A percentile compares a stretch with the other conserved stretches of the same genome.
phyloP scores from a whole-genome alignment of 2,888 invertebrate genomes.

The Mythimna ferrago region DNA sequence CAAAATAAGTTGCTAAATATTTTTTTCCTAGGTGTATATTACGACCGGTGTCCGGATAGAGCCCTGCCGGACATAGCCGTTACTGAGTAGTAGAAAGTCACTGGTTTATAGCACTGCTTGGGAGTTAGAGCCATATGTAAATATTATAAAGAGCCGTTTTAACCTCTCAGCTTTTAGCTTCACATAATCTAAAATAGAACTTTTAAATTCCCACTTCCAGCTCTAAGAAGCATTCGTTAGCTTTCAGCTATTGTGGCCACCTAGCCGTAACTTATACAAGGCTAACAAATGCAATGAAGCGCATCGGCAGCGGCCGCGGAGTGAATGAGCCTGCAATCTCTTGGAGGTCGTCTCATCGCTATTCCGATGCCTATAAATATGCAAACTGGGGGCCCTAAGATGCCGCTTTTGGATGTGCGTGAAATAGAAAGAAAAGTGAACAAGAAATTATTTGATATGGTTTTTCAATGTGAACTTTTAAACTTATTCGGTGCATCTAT shows the following conservation, averaged over 20 bases:
- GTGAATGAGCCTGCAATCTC: constrained; percentile 67
- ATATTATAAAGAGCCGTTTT: too few species aligned
- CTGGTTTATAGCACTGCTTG: too few species aligned
- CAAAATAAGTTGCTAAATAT: neutral
- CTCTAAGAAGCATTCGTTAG: constrained; percentile 6
- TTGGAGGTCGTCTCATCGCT: constrained; percentile 63
- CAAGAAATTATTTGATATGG: neutral
- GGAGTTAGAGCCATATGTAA: too few species aligned
- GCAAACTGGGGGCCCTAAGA: constrained; percentile 60
- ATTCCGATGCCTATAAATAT: constrained; percentile 70
- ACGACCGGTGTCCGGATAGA: too few species aligned
- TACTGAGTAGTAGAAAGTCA: too few species aligned
- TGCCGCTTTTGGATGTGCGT: constrained; percentile 24
- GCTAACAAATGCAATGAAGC: constrained; percentile 61
- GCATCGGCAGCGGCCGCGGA: constrained; percentile 57
- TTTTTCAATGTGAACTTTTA: neutral
- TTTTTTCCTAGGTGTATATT: neutral
- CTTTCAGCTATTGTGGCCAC: constrained; percentile 3
- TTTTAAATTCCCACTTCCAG: constrained; percentile 10
- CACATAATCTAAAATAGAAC: neutral
- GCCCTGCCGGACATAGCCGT: too few species aligned
- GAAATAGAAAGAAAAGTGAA: neutral
- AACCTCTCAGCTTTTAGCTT: neutral
- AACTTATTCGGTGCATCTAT: neutral
- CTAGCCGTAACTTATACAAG: constrained; percentile 30